Base-by-base conservation (phyloP, 1,140 invertebrate species). In the Paraescarpia echinospica region DNA sequence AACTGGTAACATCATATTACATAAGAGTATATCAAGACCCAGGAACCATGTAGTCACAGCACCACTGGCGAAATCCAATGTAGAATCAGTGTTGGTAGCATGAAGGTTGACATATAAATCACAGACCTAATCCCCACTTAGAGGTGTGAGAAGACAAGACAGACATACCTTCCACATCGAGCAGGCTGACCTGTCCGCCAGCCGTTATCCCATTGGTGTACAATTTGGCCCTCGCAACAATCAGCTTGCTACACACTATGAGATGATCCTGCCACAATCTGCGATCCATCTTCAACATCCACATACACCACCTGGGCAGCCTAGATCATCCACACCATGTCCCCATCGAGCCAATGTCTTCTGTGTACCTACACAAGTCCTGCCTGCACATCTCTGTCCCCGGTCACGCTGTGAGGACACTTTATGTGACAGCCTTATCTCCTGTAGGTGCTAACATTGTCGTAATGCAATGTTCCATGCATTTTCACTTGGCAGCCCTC, bases 211-310 rank as follows among this genome's bases (percentile, higher is more conserved):
- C 34, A 22, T 35, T 90, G 33, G 89, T 90, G n/a, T 34, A 90
- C 33, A 35, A 34, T 22, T 90, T 90, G 35, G 89, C 89, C 33
- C 35, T 18, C n/a, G 33, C 89, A 34, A 90, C 89, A 90, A 90
- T 90, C 89, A 90, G n/a, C 89, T 90, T 90, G 27, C 89, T 90
- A 35, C 89, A 90, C 18, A 90, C 14, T 9, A 90, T 90, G 2
- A 90, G 35, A 22, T 90, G 89, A 31, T 90, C 89, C 35, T 90
- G 89, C 89, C 89, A 90, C 89, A 90, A 18, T 18, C 89, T 34
- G 33, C 89, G 89, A 90, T 90, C 89, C 89, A 90, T 90, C 34
- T 34, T 90, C 89, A 31, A 90, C 4, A 31, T 27, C 12, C 59
- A 77, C 59, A 5, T 6, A 14, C 27, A 6, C 59, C 41, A 4